Evolutionary conservation across 2,797 vertebrate species (phyloP).

Genomic region (Chloroceryle inda): DNA sequence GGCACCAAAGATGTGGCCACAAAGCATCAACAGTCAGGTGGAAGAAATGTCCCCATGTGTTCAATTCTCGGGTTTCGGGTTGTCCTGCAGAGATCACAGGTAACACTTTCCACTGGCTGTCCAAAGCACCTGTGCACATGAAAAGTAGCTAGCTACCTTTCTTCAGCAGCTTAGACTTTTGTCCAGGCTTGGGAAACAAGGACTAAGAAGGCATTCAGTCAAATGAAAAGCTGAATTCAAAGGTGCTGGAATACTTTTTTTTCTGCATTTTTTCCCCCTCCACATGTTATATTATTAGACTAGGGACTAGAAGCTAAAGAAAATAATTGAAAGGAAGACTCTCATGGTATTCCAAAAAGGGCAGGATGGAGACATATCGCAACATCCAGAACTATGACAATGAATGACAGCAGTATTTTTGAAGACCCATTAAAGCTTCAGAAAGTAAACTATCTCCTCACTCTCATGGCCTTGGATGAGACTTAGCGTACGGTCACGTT

Average conservation of each 20-base stretch:
- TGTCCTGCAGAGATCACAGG: background rate
- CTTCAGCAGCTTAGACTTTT: constrained; percentile 16
- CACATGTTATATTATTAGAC: background rate
- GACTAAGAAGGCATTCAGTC: background rate
- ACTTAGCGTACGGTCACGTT: background rate
- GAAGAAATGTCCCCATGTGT: background rate
- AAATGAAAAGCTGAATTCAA: constrained; percentile 57
- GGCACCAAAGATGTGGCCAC: background rate
- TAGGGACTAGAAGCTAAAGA: background rate
- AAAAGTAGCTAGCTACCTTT: constrained; percentile 20
- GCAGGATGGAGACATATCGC: background rate
- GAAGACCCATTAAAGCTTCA: background rate
- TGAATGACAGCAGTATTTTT: background rate
- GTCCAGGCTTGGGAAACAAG: background rate
- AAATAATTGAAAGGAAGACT: constrained; percentile 55
- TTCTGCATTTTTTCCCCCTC: background rate
- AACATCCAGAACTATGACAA: background rate
- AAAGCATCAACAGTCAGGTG: background rate
- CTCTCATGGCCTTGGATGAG: background rate
- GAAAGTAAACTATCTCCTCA: background rate
- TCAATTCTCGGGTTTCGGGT: background rate
- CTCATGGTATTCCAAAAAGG: background rate
- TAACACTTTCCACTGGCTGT: background rate
- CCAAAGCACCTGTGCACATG: background rate
- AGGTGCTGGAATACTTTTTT: background rate